Conservation (phyloP, 2,113 vertebrate species). For the Phoenicopterus ruber region DNA sequence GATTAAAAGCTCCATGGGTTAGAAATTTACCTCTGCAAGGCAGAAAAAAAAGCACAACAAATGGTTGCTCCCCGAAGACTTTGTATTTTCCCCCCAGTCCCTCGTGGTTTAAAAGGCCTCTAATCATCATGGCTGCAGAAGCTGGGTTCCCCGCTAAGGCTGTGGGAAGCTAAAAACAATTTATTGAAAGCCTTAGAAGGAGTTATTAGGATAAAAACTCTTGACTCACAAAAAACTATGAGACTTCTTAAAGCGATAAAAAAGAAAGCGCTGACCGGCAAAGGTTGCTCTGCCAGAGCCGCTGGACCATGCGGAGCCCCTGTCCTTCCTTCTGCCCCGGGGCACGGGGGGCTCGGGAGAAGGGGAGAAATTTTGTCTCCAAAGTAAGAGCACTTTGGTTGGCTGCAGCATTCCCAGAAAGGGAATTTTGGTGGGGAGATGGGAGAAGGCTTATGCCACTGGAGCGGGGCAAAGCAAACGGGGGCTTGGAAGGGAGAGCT, state of each 20-base stretch:
- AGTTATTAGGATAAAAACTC: slow-evolving; percentile 11
- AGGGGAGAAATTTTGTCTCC: neutral
- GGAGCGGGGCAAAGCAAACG: neutral
- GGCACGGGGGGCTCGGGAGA: neutral
- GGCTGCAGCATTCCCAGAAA: neutral
- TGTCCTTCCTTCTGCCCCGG: neutral
- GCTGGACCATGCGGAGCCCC: neutral
- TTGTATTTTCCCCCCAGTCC: neutral
- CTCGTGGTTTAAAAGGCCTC: neutral
- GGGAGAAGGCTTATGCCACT: neutral
- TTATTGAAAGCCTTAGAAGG: slow-evolving; percentile 7
- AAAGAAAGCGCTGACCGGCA: neutral
- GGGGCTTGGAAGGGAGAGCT: neutral
- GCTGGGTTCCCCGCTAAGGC: slow-evolving; percentile 29
- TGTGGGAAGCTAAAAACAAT: slow-evolving; percentile 48
- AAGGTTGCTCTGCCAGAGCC: neutral
- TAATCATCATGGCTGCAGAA: slow-evolving; percentile 50
- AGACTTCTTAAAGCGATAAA: neutral
- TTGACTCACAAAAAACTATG: neutral
- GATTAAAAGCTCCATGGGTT: slow-evolving; percentile 58
- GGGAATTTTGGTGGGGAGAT: neutral
- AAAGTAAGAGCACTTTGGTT: neutral
- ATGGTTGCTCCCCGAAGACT: neutral
- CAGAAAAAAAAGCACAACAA: neutral
- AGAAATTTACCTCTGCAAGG: slow-evolving; percentile 64